Evolutionary conservation across 2,113 vertebrate species (phyloP), one percentile per base, ranked within the genome.

Genomic region (Eublepharis macularius): DNA sequence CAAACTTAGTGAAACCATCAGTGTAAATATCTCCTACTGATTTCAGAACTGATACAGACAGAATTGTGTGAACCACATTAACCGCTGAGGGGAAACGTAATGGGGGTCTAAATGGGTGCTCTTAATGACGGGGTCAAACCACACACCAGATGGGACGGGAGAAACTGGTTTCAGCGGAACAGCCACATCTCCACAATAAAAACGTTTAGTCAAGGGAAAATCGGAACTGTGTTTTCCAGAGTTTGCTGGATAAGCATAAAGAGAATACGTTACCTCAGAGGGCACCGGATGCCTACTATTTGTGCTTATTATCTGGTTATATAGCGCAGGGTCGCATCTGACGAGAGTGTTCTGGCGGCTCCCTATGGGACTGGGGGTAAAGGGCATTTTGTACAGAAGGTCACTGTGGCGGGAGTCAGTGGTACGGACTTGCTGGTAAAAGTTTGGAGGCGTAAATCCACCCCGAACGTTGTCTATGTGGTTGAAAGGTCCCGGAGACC

Each of bases 361-460:
- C 45, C 95, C 95, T 85, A 96, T 0, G 0, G 96, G 96, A 72
- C 95, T 97, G 91, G 96, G 93, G 2, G 93, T 87, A 49, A 92
- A 95, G 32, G 95, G 94, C 57, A 95, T 96, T 96, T 94, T 96
- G 88, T 94, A 94, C 77, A 96, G 90, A 8, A 95, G 91, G 80
- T 97, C 96, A 10, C 96, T 97, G 88, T 96, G 96, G 90, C 94
- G 95, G 8, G 95, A 97, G 92, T 97, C 96, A 0, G 97, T 97
- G 49, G 96, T 97, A 85, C 96, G 96, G 69, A 97, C 96, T 90
- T 97, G 96, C 43, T 96, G 96, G 92, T 97, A 97, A 82, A 97
- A 96, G 93, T 90, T 96, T 7, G 95, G 95, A 0, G 96, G 89
- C 0, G 85, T 87, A 76, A 95, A 90, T 81, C 96, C 96, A 0